These are phyloP conservation scores for Egretta garzetta DNA, from an alignment of 2,113 vertebrate genomes.

Conservation along the genomic window DNA sequence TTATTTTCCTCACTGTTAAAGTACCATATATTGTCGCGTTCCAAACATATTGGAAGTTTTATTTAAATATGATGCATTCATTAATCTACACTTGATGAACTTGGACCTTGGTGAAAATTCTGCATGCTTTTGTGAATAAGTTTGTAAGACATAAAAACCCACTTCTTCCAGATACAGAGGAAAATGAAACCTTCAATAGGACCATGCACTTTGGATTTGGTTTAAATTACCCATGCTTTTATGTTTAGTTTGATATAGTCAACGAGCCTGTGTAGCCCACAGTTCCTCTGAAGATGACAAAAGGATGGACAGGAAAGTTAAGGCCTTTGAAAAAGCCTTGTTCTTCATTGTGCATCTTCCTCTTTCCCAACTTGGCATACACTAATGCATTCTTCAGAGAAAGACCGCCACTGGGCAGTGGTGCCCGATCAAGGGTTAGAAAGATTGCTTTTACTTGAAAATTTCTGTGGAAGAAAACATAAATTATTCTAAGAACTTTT, in stretches of 20 bases:
- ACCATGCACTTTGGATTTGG: neutral
- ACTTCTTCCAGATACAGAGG: neutral
- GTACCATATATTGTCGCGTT: neutral
- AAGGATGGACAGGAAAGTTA: neutral
- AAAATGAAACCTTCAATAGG: neutral
- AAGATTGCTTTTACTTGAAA: neutral
- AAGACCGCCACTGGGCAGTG: neutral
- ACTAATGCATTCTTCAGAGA: neutral
- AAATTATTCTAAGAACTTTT: neutral
- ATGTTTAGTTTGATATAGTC: neutral
- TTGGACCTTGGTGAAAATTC: neutral
- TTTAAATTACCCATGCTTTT: neutral
- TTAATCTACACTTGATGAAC: neutral
- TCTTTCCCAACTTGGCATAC: neutral
- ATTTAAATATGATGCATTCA: neutral
- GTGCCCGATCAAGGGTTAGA: neutral
- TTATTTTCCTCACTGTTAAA: neutral
- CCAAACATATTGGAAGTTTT: neutral
- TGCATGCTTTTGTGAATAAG: neutral
- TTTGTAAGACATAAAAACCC: neutral
- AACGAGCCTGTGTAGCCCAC: neutral
- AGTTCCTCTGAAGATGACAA: neutral
- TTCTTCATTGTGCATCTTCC: neutral
- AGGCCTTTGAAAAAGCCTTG: neutral
- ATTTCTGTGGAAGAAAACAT: neutral